Evolutionary conservation across 2,888 invertebrate species (phyloP), one percentile per base, ranked within the genome.

Genomic region (Synanthedon vespiformis): DNA sequence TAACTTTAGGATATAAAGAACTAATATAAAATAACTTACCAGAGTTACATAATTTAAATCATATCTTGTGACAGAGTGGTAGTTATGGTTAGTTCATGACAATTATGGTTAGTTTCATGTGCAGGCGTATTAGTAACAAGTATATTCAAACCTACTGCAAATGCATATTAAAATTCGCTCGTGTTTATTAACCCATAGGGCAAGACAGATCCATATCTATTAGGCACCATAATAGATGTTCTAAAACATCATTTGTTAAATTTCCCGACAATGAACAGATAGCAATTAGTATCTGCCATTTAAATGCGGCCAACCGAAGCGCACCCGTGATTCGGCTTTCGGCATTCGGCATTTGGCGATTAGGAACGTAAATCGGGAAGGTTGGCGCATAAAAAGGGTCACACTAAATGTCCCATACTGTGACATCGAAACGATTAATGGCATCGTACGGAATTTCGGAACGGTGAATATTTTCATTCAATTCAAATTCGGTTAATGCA

Each of bases 401-500:
- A 80, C 81, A 83, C 84, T 84, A 83, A 86, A 85, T 82, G 83
- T 85, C 82, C 83, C 82, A 80, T 83, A 84, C 84, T 76, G 83
- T 77, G 84, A 84, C 84, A 85, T 81, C 82, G 72, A 77, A 82
- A 82, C 84, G 85, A 86, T 86, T 84, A 83, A 86, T 86, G 84
- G 76, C 73, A 68, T 69, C 68, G 72, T 70, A 74, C 61, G 70
- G 77, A 54, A 67, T 72, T 77, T 76, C 59, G 67, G 75, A 74
- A 70, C 69, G 70, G 64, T 65, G 77, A 77, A 82, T 79, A 82
- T 81, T 80, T 81, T 80, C 74, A 71, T 74, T 72, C 77, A 77
- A 82, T 78, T 72, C 77, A 58, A 77, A 82, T 78, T 73, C 77
- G 57, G 61, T 71, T 80, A 79, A 81, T 80, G 74, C 66, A 73